A percentile compares a stretch with the other conserved stretches of the same genome.
These are phyloP conservation scores for Rousettus leschenaultii DNA, from an alignment of 2,113 vertebrate species.

Conservation along the genomic window DNA sequence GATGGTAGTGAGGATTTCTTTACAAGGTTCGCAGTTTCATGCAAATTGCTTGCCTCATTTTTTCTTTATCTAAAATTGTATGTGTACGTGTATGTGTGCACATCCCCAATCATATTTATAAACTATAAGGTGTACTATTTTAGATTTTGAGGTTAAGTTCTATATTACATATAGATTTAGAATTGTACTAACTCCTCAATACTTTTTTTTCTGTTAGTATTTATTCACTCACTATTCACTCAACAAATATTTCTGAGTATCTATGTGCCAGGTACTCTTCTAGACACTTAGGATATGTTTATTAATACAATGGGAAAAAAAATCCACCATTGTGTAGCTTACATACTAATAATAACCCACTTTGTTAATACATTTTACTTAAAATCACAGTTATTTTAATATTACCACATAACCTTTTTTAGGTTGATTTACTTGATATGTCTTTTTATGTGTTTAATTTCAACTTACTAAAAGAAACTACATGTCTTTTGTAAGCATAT, in stretches of 20 bases:
- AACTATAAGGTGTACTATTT: background rate
- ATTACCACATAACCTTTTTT: background rate
- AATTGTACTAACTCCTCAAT: background rate
- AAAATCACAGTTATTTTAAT: background rate
- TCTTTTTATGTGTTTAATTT: background rate
- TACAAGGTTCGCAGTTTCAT: background rate
- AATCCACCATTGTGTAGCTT: background rate
- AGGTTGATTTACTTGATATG: background rate
- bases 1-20: slow-evolving; percentile 11
- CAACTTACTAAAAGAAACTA: background rate
- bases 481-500: background rate
- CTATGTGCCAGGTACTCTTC: background rate
- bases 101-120: background rate
- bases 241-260: background rate
- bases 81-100: background rate
- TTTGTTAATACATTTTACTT: background rate
- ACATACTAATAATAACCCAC: background rate
- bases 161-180: background rate
- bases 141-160: background rate
- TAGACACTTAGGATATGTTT: background rate
- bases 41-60: background rate
- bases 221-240: background rate
- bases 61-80: background rate
- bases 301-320: background rate
- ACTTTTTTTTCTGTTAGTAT: background rate